Conservation (phyloP, 2,888 invertebrate species). For the Heliconius aoede region DNA sequence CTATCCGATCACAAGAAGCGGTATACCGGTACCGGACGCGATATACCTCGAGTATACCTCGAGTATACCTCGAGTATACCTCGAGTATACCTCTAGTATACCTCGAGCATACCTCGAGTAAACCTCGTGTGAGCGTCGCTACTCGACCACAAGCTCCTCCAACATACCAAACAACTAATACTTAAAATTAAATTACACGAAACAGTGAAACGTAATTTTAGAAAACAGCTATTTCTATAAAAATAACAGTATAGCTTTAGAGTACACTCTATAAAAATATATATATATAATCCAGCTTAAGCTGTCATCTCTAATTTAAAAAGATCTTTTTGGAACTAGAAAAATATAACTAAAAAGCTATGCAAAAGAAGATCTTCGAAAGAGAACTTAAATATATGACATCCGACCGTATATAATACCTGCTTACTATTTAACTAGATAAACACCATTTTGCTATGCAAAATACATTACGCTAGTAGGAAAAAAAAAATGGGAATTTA, state of each 20-base stretch:
- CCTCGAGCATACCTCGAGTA: neutral
- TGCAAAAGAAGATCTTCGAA: slow-evolving; percentile 56
- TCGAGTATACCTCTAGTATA: no score
- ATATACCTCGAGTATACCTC: slow-evolving; percentile 34
- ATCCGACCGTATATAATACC: slow-evolving; percentile 59
- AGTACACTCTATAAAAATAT: slow-evolving; percentile 82
- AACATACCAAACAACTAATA: slow-evolving; percentile 43
- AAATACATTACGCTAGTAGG: slow-evolving; percentile 77
- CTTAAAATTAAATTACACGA: slow-evolving; percentile 61
- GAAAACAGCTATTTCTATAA: slow-evolving; percentile 77
- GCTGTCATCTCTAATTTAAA: slow-evolving; percentile 79
- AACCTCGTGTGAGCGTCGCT: slow-evolving; percentile 24
- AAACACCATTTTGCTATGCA: slow-evolving; percentile 82
- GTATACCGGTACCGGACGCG: slow-evolving; percentile 35
- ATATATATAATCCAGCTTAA: slow-evolving; percentile 78
- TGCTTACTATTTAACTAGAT: slow-evolving; percentile 69
- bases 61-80: no score
- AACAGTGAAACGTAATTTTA: slow-evolving; percentile 61
- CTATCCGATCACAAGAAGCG: slow-evolving; percentile 72
- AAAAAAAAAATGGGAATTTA: slow-evolving; percentile 71
- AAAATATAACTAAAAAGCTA: slow-evolving; percentile 70
- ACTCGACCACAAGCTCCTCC: slow-evolving; percentile 37
- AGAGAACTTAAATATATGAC: slow-evolving; percentile 51
- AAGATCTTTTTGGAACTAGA: slow-evolving; percentile 67
- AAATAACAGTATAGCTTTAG: slow-evolving; percentile 81